Percentiles rank a stretch among this genome's conserved stretches.
Evolutionary conservation across 1,140 invertebrate genomes (phyloP).

Genomic region (Lineus longissimus): DNA sequence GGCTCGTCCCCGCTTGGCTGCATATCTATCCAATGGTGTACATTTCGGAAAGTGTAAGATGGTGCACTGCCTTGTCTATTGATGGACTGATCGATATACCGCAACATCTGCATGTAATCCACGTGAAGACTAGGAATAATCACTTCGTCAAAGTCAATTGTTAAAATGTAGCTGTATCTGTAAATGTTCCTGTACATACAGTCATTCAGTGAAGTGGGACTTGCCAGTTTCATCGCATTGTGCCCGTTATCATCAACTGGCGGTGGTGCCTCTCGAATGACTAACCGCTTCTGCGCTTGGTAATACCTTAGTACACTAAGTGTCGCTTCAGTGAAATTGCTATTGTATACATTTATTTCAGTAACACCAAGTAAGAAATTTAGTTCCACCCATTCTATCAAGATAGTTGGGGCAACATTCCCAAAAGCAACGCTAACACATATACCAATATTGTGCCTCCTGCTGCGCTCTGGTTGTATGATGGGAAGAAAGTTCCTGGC

Average conservation of each 20-base stretch:
- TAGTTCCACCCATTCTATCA: slow-evolving; percentile 3
- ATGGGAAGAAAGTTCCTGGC: slow-evolving; percentile 7
- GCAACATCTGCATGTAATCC: slow-evolving; percentile 6
- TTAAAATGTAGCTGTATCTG: slow-evolving; percentile 12
- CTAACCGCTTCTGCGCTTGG: not conserved
- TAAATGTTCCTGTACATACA: slow-evolving; percentile 22
- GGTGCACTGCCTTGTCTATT: too few relatives aligned
- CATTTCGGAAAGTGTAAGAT: too few relatives aligned
- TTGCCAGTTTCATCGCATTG: not conserved
- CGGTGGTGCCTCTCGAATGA: not conserved
- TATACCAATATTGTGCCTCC: not conserved
- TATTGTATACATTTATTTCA: too few relatives aligned
- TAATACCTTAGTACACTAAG: not conserved
- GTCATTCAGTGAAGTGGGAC: slow-evolving; percentile 19
- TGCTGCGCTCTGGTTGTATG: not conserved
- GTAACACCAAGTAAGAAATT: not conserved
- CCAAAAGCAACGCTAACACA: not conserved
- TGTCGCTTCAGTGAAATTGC: not conserved
- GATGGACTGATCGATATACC: slow-evolving; percentile 1
- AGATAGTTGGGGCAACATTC: not conserved
- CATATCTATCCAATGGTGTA: too few relatives aligned
- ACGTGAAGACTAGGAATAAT: slow-evolving; percentile 20
- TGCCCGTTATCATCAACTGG: not conserved
- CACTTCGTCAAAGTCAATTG: slow-evolving; percentile 24
- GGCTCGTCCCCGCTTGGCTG: too few relatives aligned